Conservation (phyloP, 53 echinoderm and acorn worm genomes). For the Stichopus horrens region DNA sequence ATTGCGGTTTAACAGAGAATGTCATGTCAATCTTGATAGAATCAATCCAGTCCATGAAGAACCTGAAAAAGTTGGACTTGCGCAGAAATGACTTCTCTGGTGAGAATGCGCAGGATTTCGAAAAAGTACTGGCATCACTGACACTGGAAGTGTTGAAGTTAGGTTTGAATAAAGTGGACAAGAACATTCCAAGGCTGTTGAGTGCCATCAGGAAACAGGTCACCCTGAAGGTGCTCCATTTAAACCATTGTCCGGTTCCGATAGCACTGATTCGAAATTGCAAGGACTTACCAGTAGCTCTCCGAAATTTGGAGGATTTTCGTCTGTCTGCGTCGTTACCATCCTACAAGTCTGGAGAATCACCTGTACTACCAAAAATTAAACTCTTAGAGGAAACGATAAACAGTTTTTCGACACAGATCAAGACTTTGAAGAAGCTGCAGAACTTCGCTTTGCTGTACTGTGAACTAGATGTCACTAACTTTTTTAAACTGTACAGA, state of each 20-base stretch:
- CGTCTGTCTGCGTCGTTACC: constrained; percentile 20
- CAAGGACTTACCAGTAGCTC: not conserved
- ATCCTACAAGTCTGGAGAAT: not conserved
- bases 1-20: not conserved
- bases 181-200: not conserved
- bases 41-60: not conserved
- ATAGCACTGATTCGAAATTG: not conserved
- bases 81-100: constrained; percentile 22
- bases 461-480: not conserved
- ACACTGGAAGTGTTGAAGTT: constrained; percentile 22
- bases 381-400: not conserved
- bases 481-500: not conserved
- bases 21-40: not conserved
- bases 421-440: constrained; percentile 3
- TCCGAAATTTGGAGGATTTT: constrained; percentile 14
- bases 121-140: not conserved
- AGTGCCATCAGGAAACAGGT: constrained; percentile 9
- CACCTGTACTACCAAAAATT: not conserved
- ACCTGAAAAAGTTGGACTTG: constrained; percentile 8
- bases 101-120: not conserved
- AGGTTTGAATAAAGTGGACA: constrained; percentile 1
- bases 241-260: constrained; percentile 26
- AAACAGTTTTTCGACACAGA: not conserved
- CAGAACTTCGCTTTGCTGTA: constrained; percentile 20
- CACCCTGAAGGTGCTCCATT: constrained; percentile 19